These are phyloP conservation scores for Holothuria scabra DNA, from an alignment of 53 echinoderm and acorn worm genomes.

Conservation along the genomic window DNA sequence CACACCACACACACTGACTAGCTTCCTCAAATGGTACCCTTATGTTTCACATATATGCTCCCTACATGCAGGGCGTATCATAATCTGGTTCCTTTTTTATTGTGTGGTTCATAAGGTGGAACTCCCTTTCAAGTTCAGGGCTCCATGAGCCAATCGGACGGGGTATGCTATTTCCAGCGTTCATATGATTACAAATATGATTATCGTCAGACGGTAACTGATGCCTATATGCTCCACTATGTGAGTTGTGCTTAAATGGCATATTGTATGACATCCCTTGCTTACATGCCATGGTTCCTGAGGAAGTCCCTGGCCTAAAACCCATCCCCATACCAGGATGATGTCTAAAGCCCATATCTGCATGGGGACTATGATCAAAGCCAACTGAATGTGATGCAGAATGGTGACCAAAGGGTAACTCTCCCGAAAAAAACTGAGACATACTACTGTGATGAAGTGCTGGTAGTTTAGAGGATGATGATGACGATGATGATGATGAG, in stretches of 20 bases:
- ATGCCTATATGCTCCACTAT: conserved; percentile 36
- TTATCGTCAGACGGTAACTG: conserved; percentile 21
- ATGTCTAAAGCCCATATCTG: conserved; percentile 37
- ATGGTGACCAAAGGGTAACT: neutral
- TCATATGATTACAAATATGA: conserved; percentile 16
- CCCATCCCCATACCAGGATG: conserved; percentile 12
- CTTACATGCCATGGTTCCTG: conserved; percentile 1
- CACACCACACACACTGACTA: too few relatives aligned
- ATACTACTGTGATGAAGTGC: too few relatives aligned
- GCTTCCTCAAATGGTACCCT: too few relatives aligned
- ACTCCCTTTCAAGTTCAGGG: conserved; percentile 28
- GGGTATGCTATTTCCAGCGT: neutral
- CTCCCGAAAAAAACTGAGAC: conserved; percentile 5
- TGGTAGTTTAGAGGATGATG: neutral
- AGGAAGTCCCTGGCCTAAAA: conserved; percentile 8
- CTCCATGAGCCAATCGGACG: conserved; percentile 21
- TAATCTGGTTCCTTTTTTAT: conserved; percentile 46
- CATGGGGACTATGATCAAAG: neutral
- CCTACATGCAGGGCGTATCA: conserved; percentile 37
- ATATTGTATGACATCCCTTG: conserved; percentile 10
- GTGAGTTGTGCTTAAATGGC: conserved; percentile 37
- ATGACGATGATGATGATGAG: neutral
- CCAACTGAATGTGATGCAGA: conserved; percentile 17
- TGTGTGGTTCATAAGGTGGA: conserved; percentile 10
- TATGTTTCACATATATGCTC: too few relatives aligned